A percentile compares a stretch with the other conserved stretches of the same genome.
Evolutionary conservation across 2,113 vertebrate species (phyloP).

Genomic region (Hucho hucho): DNA sequence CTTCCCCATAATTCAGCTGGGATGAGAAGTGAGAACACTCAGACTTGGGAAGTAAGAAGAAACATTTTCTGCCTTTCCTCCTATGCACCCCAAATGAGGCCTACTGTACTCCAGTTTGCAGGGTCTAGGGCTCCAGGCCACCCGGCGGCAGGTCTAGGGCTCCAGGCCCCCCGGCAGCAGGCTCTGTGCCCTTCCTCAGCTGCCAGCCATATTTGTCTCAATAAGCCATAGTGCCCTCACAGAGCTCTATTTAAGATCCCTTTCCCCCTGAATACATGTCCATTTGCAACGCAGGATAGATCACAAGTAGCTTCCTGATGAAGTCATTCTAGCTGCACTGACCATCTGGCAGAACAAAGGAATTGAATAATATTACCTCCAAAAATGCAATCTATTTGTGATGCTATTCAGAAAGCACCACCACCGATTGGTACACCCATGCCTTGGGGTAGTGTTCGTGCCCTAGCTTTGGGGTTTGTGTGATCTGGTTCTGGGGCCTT

Average conservation of each 20-base stretch:
- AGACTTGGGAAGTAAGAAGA: neutral
- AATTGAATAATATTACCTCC: constrained; percentile 24
- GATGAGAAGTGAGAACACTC: neutral
- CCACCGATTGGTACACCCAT: constrained; percentile 2
- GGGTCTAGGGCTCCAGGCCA: constrained; percentile 8
- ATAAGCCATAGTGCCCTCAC: constrained; percentile 35
- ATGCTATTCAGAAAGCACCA: neutral
- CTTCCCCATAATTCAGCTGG: neutral
- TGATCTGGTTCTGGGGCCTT: constrained; percentile 3
- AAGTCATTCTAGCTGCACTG: constrained; percentile 36
- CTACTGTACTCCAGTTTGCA: neutral
- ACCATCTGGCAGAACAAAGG: constrained; percentile 45
- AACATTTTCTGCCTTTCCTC: neutral
- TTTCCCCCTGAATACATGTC: constrained; percentile 30
- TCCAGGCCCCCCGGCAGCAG: constrained; percentile 2
- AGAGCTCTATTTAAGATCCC: constrained; percentile 22
- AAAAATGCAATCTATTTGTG: constrained; percentile 20
- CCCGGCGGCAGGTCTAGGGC: neutral
- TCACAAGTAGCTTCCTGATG: constrained; percentile 33
- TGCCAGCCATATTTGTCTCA: constrained; percentile 40
- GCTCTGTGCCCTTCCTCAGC: constrained; percentile 18
- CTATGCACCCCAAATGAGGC: neutral
- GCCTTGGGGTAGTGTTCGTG: neutral
- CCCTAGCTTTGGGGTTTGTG: neutral
- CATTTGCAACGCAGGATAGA: constrained; percentile 31